Conservation (phyloP, 92 coral and sea anemone species). For the Siderastrea radians region DNA sequence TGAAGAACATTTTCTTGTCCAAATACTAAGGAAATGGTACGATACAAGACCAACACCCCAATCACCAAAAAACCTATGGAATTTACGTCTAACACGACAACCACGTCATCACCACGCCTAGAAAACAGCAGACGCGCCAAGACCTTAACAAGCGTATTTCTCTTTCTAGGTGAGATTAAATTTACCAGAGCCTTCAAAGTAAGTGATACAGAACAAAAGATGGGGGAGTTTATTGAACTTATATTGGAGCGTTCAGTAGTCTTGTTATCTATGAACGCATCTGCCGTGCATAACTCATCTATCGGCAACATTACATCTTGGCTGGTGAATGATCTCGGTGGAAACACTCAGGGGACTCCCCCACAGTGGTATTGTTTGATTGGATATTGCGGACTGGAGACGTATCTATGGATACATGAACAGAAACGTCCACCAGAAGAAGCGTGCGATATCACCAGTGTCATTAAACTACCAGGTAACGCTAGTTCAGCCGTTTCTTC, state of each 20-base stretch:
- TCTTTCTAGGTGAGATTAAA: background rate
- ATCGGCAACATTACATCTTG: background rate
- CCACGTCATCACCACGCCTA: no score
- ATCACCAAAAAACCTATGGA: no score
- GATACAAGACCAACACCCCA: no score
- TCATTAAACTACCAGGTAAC: slow-evolving; percentile 5
- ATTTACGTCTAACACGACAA: no score
- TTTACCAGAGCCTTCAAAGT: background rate
- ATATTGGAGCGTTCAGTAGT: background rate
- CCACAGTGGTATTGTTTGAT: slow-evolving; percentile 12
- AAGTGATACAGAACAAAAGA: background rate
- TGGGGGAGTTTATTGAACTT: background rate
- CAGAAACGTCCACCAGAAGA: background rate
- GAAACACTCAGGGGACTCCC: background rate
- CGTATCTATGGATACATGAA: background rate
- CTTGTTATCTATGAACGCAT: background rate
- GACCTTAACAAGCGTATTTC: background rate
- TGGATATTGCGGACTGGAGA: background rate
- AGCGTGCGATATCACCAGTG: background rate
- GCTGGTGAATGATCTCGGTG: background rate
- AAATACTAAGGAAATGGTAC: no score
- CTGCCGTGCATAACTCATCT: background rate
- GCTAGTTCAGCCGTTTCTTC: no score
- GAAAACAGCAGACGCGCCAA: no score
- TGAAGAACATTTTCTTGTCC: no score